A percentile compares a stretch with the other conserved stretches of the same genome.
Conservation (phyloP, 2,888 invertebrate genomes). For the Acanthoscelides obtectus region DNA sequence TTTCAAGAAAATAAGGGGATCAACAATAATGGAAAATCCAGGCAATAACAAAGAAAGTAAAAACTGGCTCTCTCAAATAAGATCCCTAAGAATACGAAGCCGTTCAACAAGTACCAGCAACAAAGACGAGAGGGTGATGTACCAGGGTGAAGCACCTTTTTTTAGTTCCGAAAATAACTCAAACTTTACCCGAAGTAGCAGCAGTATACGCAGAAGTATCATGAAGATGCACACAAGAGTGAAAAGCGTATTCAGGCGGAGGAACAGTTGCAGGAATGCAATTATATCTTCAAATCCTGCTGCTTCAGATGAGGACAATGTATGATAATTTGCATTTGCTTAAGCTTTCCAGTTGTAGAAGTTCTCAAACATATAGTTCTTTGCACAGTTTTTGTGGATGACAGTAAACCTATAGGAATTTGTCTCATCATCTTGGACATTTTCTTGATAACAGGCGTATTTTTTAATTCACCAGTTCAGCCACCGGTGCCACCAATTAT, state of each 20-base stretch:
- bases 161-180: slow-evolving; percentile 17
- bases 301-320: background rate
- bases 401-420: too few relatives aligned
- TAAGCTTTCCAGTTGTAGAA: background rate
- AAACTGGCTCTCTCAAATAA: slow-evolving; percentile 29
- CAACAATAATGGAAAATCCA: background rate
- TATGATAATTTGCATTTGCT: background rate
- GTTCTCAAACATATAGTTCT: too few relatives aligned
- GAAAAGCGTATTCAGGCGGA: slow-evolving; percentile 28
- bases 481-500: too few relatives aligned
- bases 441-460: too few relatives aligned
- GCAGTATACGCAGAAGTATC: slow-evolving; percentile 30
- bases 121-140: slow-evolving; percentile 14
- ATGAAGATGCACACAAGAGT: slow-evolving; percentile 34
- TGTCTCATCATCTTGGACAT: too few relatives aligned
- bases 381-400: too few relatives aligned
- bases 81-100: slow-evolving; percentile 26
- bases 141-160: slow-evolving; percentile 16
- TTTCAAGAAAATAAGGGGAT: background rate
- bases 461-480: too few relatives aligned
- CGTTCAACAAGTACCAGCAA: slow-evolving; percentile 9
- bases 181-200: slow-evolving; percentile 13
- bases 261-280: slow-evolving; percentile 2
- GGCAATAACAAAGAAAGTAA: slow-evolving; percentile 19
- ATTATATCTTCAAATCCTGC: background rate